phyloP scores from a whole-genome alignment of 2,888 invertebrate genomes.

The Cheilosia soror region DNA sequence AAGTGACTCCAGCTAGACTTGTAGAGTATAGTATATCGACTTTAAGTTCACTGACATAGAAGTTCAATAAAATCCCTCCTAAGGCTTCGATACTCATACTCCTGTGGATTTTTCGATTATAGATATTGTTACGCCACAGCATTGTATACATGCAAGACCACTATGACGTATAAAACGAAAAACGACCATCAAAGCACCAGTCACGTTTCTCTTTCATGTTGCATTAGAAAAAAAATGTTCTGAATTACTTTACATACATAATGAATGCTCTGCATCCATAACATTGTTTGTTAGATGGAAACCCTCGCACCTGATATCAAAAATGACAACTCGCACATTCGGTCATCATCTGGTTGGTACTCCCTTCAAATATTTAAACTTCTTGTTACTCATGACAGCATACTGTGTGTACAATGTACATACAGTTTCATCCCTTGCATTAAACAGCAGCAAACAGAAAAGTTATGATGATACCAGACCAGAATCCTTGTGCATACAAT shows the following conservation, averaged over 20 bases:
- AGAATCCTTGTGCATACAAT: conserved; percentile 49
- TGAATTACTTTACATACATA: conserved; percentile 48
- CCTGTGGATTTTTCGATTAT: too few relatives aligned
- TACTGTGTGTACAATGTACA: conserved; percentile 7
- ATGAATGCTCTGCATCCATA: conserved; percentile 53
- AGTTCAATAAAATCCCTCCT: too few relatives aligned
- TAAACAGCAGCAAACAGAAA: conserved; percentile 6
- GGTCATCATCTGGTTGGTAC: conserved; percentile 58
- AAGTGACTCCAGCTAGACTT: too few relatives aligned
- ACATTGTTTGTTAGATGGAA: conserved; percentile 22
- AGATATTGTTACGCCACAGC: too few relatives aligned
- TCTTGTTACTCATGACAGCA: conserved; percentile 13
- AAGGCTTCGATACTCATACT: too few relatives aligned
- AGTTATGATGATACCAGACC: conserved; percentile 11
- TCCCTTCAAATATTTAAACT: conserved; percentile 47
- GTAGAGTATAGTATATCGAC: too few relatives aligned
- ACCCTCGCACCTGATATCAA: conserved; percentile 42
- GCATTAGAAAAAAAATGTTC: conserved; percentile 15
- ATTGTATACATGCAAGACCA: too few relatives aligned
- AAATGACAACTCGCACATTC: conserved; percentile 22
- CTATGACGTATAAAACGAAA: neutral
- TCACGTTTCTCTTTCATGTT: conserved; percentile 2
- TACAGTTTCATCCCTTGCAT: conserved; percentile 28
- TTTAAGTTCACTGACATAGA: too few relatives aligned
- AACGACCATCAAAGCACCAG: neutral